Conservation (phyloP, 2,797 vertebrate genomes). For the Peromyscus aztecus region DNA sequence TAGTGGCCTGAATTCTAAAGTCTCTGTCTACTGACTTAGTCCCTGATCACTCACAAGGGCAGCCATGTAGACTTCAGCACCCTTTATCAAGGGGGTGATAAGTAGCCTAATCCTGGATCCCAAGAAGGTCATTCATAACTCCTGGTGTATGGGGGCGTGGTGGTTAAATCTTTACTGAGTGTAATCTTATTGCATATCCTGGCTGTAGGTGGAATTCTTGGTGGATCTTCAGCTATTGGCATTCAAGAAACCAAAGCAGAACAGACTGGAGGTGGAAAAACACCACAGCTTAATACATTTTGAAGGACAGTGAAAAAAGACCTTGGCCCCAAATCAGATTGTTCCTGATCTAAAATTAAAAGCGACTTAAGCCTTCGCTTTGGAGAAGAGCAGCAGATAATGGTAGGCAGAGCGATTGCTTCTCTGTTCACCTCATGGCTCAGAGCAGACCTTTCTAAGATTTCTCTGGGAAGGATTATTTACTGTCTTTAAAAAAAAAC, state of each 20-base stretch:
- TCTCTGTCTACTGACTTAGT: neutral
- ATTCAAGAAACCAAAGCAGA: conserved; percentile 71
- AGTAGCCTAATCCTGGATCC: neutral
- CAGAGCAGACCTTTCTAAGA: conserved; percentile 79
- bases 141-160: neutral
- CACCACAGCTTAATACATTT: conserved; percentile 59
- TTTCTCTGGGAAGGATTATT: conserved; percentile 81
- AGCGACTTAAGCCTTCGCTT: conserved; percentile 71
- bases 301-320: conserved; percentile 78
- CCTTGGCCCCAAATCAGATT: conserved; percentile 81
- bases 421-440: conserved; percentile 67
- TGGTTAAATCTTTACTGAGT: neutral
- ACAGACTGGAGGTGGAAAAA: conserved; percentile 68
- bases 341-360: conserved; percentile 81
- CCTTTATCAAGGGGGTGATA: neutral
- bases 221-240: conserved; percentile 52
- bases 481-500: conserved; percentile 75
- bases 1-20: neutral
- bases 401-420: conserved; percentile 59
- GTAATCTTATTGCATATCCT: neutral
- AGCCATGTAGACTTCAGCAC: neutral
- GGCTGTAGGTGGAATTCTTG: conserved; percentile 10
- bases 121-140: neutral
- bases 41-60: neutral
- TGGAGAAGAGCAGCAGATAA: conserved; percentile 63